These are phyloP conservation scores for Saccostrea glomerata DNA, from an alignment of 1,140 invertebrate species.

Conservation along the genomic window DNA sequence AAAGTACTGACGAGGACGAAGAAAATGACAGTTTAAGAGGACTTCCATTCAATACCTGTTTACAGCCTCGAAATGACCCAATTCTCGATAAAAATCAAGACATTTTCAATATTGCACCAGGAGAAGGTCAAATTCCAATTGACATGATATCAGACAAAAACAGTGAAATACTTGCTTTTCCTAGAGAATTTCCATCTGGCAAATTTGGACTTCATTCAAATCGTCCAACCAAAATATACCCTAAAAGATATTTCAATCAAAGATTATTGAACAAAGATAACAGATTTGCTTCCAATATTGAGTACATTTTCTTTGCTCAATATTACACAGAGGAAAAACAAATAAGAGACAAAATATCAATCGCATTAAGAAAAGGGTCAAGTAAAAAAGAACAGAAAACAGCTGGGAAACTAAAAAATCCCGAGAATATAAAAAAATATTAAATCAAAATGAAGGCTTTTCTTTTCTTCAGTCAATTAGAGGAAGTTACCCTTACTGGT, in stretches of 20 bases:
- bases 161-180: conserved; percentile 38
- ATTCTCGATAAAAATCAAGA: not conserved
- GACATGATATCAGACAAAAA: conserved; percentile 45
- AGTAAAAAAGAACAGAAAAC: not conserved
- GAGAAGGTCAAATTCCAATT: conserved; percentile 48
- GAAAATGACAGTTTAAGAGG: not conserved
- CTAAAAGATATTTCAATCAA: conserved; percentile 53
- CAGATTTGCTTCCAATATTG: conserved; percentile 43
- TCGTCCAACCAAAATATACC: conserved; percentile 31
- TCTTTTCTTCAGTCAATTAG: conserved; percentile 8
- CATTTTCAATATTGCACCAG: conserved; percentile 43
- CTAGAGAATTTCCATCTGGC: conserved; percentile 47
- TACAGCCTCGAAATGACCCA: conserved; percentile 32
- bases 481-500: not conserved
- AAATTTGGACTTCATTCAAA: conserved; percentile 40
- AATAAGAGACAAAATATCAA: conserved; percentile 49
- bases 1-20: not conserved
- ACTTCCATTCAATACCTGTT: conserved; percentile 21
- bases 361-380: conserved; percentile 44
- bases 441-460: not conserved
- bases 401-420: not conserved
- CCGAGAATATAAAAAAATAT: not conserved
- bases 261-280: conserved; percentile 46
- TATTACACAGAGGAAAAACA: conserved; percentile 53
- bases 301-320: conserved; percentile 55